These are phyloP conservation scores for Simalia tracyae DNA, from an alignment of 2,797 vertebrate species.

Conservation along the genomic window DNA sequence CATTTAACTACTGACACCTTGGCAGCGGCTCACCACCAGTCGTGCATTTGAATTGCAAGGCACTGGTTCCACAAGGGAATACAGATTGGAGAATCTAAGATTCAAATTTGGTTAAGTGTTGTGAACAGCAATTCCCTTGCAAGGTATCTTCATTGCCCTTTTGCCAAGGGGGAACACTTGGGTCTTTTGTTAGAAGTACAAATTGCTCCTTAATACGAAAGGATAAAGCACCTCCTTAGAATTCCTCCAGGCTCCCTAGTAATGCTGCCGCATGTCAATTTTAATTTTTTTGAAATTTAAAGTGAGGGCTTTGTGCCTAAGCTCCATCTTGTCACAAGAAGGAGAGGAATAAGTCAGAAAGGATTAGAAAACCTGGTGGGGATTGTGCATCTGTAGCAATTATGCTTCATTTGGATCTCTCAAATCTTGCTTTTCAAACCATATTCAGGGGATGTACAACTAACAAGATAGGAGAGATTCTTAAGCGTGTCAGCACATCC, in stretches of 20 bases:
- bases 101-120: slow-evolving; percentile 79
- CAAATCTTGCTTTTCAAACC: slow-evolving; percentile 71
- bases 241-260: slow-evolving; percentile 72
- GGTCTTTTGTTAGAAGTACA: slow-evolving; percentile 78
- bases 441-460: slow-evolving; percentile 71
- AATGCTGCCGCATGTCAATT: slow-evolving; percentile 80
- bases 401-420: slow-evolving; percentile 77
- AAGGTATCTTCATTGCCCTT: slow-evolving; percentile 77
- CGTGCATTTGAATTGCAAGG: slow-evolving; percentile 76
- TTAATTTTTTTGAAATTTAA: slow-evolving; percentile 82
- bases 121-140: slow-evolving; percentile 74
- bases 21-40: slow-evolving; percentile 70
- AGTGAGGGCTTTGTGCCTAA: slow-evolving; percentile 79
- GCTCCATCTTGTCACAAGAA: slow-evolving; percentile 73
- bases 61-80: slow-evolving; percentile 69
- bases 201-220: slow-evolving; percentile 81
- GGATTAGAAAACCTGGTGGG: slow-evolving; percentile 71
- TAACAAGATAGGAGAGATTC: slow-evolving; percentile 69
- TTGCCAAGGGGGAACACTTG: slow-evolving; percentile 73
- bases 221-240: slow-evolving; percentile 79
- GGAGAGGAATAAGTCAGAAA: slow-evolving; percentile 77
- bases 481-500: slow-evolving; percentile 47
- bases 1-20: slow-evolving; percentile 76
- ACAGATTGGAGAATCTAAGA: slow-evolving; percentile 77
- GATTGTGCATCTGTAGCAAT: slow-evolving; percentile 74